Percentiles rank a stretch among this genome's conserved stretches.
Evolutionary conservation across 1,140 invertebrate genomes (phyloP).

Genomic region (Sarcophaga bullata): DNA sequence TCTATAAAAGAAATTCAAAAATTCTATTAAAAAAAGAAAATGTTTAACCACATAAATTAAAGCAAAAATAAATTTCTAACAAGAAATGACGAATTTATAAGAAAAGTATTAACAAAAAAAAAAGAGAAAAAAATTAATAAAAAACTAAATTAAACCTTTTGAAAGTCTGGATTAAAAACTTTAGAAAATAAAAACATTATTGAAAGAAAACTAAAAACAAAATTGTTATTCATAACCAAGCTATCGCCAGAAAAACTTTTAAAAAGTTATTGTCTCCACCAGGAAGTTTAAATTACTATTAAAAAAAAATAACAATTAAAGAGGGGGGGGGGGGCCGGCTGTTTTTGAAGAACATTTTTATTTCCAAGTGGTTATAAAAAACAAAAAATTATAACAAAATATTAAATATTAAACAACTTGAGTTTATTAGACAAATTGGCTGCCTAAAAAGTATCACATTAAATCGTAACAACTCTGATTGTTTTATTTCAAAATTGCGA

Average conservation of each 20-base stretch:
- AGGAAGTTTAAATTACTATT: conserved; percentile 5
- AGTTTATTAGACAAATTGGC: conserved; percentile 18
- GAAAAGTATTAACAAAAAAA: no score
- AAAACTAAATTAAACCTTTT: conserved; percentile 17
- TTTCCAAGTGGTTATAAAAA: not conserved
- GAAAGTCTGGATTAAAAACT: not conserved
- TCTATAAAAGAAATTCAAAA: not conserved
- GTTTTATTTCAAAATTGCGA: conserved; percentile 38
- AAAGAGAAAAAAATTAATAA: not conserved
- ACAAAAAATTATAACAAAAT: conserved; percentile 12
- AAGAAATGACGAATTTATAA: not conserved
- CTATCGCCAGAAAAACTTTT: not conserved
- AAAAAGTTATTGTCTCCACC: not conserved
- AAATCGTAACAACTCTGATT: conserved; percentile 31
- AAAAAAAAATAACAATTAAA: not conserved
- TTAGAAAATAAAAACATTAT: conserved; percentile 5
- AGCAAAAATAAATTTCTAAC: not conserved
- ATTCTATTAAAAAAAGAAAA: conserved; percentile 21
- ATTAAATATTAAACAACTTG: conserved; percentile 10
- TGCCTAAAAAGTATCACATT: not conserved
- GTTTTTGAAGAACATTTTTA: no score
- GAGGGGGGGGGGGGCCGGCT: no score
- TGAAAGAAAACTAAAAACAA: not conserved
- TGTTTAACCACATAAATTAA: conserved; percentile 19
- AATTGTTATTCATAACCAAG: not conserved